phyloP scores from a whole-genome alignment of 2,113 vertebrate species.

The Hypanus sabinus region DNA sequence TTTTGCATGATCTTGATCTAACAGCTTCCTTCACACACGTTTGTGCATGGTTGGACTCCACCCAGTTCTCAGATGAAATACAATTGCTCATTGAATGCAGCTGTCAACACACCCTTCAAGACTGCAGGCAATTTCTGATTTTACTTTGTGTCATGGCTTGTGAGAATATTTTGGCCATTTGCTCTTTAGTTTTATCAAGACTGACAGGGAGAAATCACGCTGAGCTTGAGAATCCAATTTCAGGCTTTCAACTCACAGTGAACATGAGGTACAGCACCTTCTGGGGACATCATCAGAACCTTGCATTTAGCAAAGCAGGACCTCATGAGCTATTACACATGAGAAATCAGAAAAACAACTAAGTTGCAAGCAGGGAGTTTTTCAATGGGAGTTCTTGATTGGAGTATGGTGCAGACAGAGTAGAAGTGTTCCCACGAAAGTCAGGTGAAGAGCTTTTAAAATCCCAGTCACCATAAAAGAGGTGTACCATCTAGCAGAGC shows the following conservation, averaged over 20 bases:
- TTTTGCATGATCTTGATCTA: neutral
- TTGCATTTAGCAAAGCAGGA: neutral
- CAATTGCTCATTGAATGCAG: neutral
- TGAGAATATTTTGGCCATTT: neutral
- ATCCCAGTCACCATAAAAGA: too few species aligned
- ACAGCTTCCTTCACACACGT: neutral
- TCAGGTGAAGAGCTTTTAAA: too few species aligned
- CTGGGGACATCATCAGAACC: neutral
- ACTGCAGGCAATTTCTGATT: neutral
- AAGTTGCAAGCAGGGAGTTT: too few species aligned
- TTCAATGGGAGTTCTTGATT: too few species aligned
- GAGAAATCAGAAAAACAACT: too few species aligned
- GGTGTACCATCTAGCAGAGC: too few species aligned
- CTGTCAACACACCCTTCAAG: neutral
- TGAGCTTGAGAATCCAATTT: neutral
- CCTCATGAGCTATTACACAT: too few species aligned
- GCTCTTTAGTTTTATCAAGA: neutral
- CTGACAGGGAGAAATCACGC: neutral
- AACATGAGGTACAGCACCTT: neutral
- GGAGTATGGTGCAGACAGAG: too few species aligned
- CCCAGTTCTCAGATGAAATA: neutral
- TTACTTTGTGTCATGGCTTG: neutral
- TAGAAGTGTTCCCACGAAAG: too few species aligned
- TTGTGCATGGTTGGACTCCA: neutral
- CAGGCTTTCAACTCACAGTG: neutral